Evolutionary conservation across 1,140 invertebrate genomes (phyloP), one percentile per base, ranked within the genome.

Genomic region (Aphaenogaster rudis): DNA sequence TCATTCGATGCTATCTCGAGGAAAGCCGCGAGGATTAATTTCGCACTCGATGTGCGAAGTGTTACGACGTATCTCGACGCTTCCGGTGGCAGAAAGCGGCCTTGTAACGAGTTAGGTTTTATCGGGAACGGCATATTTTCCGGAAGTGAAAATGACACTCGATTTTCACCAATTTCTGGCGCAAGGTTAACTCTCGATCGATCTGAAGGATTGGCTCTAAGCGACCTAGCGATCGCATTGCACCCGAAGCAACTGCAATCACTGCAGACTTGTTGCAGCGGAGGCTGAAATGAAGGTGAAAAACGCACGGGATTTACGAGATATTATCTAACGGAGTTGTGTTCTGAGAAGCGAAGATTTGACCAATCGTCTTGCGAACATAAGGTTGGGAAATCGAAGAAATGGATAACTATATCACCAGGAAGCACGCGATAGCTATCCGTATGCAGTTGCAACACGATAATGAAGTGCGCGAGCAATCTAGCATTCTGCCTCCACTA

Each of bases 21-120:
- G n/a, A 80, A 42, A 80, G 33, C n/a, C 33, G 48, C 42, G 21
- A 33, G 61, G 28, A 50, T 80, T 79, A 80, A 80, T 80, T 67
- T 63, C 42, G 39, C 63, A 13, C 21, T 63, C 76, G 59, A 63
- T 63, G 17, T 48, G 63, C 78, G 13, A 80, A 66, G 48, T 80
- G 78, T 80, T 54, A 54, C 76, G 48, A n/a, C 45, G 48, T 76
- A 57, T 61, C 54, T 33, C 17, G 11, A 36, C 36, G 36, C 52
- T 67, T 80, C 63, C 61, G 36, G n/a, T 64, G n/a, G 33, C 78
- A 52, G 36, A 54, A 80, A 67, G 45, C 48, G 48, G n/a, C 15
- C 45, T 64, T 64, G 13, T 64, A 64, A 79, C 63, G 48, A 33
- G 17, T 80, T 54, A 42, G 1, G 6, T 67, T 50, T 50, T 66